These are phyloP conservation scores for Hypothenemus hampei DNA, from an alignment of 1,140 invertebrate species.

Conservation along the genomic window DNA sequence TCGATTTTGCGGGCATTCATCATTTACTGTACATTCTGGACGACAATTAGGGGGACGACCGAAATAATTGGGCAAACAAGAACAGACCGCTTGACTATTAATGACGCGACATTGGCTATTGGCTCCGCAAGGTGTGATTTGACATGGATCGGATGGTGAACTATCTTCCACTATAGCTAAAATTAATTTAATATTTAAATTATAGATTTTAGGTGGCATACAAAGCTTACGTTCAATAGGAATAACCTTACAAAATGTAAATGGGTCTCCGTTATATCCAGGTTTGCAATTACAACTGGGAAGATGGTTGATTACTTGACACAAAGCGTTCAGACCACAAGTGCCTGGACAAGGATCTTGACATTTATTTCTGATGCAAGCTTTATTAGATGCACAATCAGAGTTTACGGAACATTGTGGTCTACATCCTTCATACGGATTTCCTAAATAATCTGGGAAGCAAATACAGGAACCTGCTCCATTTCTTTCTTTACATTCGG, in stretches of 20 bases:
- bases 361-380: conserved; percentile 76
- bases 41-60: conserved; percentile 65
- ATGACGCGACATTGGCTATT: conserved; percentile 53
- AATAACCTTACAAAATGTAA: conserved; percentile 57
- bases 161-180: conserved; percentile 17
- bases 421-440: conserved; percentile 67
- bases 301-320: conserved; percentile 77
- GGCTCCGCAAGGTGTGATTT: conserved; percentile 53
- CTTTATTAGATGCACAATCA: conserved; percentile 74
- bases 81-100: conserved; percentile 57
- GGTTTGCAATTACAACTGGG: conserved; percentile 70
- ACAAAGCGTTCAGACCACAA: conserved; percentile 75
- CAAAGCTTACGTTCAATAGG: conserved; percentile 44
- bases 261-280: conserved; percentile 74
- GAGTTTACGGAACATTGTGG: conserved; percentile 76
- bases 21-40: conserved; percentile 61
- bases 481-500: conserved; percentile 59
- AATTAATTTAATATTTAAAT: not conserved
- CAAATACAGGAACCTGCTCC: conserved; percentile 68
- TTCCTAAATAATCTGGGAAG: conserved; percentile 60
- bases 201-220: not conserved
- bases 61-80: conserved; percentile 63
- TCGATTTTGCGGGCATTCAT: conserved; percentile 57
- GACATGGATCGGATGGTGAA: conserved; percentile 49
- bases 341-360: conserved; percentile 73